These are phyloP conservation scores for Dinocampus coccinellae DNA, from an alignment of 2,888 invertebrate species.

Conservation along the genomic window DNA sequence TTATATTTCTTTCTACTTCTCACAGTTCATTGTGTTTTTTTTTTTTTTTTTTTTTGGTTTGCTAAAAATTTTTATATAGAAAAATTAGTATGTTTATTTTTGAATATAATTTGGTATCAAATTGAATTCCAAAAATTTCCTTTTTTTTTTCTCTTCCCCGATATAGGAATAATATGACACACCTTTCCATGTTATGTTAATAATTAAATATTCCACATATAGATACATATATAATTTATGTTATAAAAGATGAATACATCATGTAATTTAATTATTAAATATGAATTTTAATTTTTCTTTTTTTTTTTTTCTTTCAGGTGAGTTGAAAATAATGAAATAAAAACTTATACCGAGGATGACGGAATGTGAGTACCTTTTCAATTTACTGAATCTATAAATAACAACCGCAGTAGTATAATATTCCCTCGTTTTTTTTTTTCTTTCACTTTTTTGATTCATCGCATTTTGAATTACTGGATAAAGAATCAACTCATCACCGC, in stretches of 20 bases:
- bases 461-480: too few species aligned
- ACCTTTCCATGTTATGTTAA: neutral
- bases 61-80: too few species aligned
- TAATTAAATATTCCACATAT: neutral
- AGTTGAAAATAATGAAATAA: constrained; percentile 35
- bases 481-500: too few species aligned
- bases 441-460: too few species aligned
- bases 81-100: too few species aligned
- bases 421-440: too few species aligned
- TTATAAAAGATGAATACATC: neutral
- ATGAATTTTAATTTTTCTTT: neutral
- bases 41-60: neutral
- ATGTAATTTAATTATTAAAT: neutral
- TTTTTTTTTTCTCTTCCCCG: too few species aligned
- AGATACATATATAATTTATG: neutral
- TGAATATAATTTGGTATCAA: too few species aligned
- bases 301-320: constrained; percentile 37
- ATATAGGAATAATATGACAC: too few species aligned
- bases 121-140: too few species aligned
- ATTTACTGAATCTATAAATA: neutral
- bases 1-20: too few species aligned
- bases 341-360: neutral
- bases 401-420: too few species aligned
- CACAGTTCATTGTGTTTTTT: neutral
- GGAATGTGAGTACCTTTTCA: constrained; percentile 35